Evolutionary conservation across 2,888 invertebrate genomes (phyloP), one percentile per base, ranked within the genome.

Genomic region (Podabrus alpinus): DNA sequence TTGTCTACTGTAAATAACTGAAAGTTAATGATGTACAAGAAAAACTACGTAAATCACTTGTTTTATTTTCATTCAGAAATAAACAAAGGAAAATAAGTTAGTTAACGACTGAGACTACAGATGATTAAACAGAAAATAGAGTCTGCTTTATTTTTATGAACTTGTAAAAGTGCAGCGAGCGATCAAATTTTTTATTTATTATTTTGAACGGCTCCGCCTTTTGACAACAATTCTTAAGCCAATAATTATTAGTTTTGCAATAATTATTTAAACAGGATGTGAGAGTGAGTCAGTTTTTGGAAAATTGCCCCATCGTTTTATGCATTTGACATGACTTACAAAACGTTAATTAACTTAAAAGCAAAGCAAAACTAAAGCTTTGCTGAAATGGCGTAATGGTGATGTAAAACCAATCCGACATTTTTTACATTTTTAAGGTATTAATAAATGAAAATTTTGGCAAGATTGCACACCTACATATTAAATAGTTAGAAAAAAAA

Each of bases 371-470:
- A 45, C 13, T 5, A n/a, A 45, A 45, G n/a, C 45, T n/a, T 7
- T 2, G 45, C 5, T n/a, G 45, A n/a, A n/a, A n/a, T 45, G 45
- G 45, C 45, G 45, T n/a, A 45, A 45, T n/a, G 45, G 29, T 29
- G 29, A 29, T 29, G 29, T 13, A 29, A 29, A 29, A 29, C 13
- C 29, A 29, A 45, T n/a, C 45, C 45, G 45, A 45, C n/a, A 45
- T 45, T n/a, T 45, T 45, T 45, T 45, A n/a, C 45, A 45, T 45
- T 45, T 45, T 45, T 45, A 45, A 45, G 45, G 45, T 45, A 17
- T 61, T 68, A 15, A 69, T 21, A 45, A 60, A 59, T 61, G 11
- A 64, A 59, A 19, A 15, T 29, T 29, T 71, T 69, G 60, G 70
- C 70, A 25, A 64, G 11, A 60, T 17, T 17, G 61, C 15, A 64